Base-by-base conservation (phyloP, 2,113 vertebrate genomes). In the Pelobates fuscus region DNA sequence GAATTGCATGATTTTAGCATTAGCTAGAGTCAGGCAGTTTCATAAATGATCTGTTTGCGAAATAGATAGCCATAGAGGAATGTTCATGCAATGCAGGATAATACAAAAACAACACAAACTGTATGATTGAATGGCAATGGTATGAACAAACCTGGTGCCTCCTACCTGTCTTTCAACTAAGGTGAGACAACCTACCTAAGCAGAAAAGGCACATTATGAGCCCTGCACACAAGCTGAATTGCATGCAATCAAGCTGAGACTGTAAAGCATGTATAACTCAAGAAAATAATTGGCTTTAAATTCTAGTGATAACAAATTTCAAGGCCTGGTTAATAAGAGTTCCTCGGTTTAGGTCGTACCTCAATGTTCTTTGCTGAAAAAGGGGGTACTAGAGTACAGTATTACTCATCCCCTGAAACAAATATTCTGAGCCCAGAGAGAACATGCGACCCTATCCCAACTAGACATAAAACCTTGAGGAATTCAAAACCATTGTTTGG, bases 211-310 rank as follows among this genome's bases (percentile, higher is more conserved):
- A 59, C 21, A 46, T 72, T 41, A 71, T 75, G 44, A 78, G 37
- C 6, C 77, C 58, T 78, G 78, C 67, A 70, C 67, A 81, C 78
- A 79, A 74, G 78, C 43, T 70, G 78, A 76, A 76, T 71, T 72
- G 80, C 82, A 86, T 85, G 83, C 84, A 87, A 83, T 29, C 75
- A 14, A 27, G 43, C 68, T 80, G 78, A 44, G 83, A 70, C 76
- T 77, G 71, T 30, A 81, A 20, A 70, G 60, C 17, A 82, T 80
- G 70, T 17, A 76, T 82, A 80, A 83, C 66, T 69, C 82, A 82
- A 82, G 79, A 81, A 78, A 80, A 10, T 6, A 37, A 37, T 4
- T 17, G 49, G 46, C 29, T 63, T 72, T 55, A 72, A n/a, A 61
- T 12, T 37, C 54, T 43, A 24, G 10, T 18, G 20, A 27, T 30